Conservation (phyloP, 2,797 vertebrate species). For the Sus cebifrons region DNA sequence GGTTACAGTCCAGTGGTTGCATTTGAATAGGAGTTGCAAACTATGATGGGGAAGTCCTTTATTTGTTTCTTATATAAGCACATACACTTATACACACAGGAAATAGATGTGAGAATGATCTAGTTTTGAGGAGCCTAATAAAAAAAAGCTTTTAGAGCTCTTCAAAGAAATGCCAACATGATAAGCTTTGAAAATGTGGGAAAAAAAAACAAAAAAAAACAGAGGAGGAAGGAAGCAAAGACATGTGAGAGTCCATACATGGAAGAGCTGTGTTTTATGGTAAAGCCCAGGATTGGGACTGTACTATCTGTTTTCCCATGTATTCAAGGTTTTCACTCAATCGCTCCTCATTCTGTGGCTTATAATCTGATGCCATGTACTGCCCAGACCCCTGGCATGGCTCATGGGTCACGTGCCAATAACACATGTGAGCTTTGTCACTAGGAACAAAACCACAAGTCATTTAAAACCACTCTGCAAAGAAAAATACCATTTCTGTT, state of each 20-base stretch:
- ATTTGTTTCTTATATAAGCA: neutral
- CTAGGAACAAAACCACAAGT: neutral
- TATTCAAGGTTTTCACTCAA: neutral
- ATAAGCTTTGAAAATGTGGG: neutral
- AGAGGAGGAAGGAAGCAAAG: neutral
- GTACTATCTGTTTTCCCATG: neutral
- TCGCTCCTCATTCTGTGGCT: neutral
- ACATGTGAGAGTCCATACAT: rapidly evolving
- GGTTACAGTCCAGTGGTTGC: neutral
- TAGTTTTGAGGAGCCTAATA: neutral
- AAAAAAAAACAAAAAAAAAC: neutral
- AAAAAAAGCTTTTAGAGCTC: neutral
- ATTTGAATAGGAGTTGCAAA: neutral
- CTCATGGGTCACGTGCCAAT: neutral
- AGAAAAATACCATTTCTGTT: neutral
- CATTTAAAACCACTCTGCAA: constrained; percentile 8
- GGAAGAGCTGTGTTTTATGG: rapidly evolving
- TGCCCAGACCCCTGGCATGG: neutral
- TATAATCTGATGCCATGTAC: neutral
- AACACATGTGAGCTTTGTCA: neutral
- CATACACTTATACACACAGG: neutral
- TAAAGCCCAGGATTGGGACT: neutral
- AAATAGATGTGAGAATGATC: neutral
- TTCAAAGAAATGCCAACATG: neutral
- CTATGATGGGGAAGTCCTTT: neutral